Percentiles rank a stretch among this genome's conserved stretches.
Evolutionary conservation across 2,888 invertebrate species (phyloP).

Genomic region (Thumatha senex): DNA sequence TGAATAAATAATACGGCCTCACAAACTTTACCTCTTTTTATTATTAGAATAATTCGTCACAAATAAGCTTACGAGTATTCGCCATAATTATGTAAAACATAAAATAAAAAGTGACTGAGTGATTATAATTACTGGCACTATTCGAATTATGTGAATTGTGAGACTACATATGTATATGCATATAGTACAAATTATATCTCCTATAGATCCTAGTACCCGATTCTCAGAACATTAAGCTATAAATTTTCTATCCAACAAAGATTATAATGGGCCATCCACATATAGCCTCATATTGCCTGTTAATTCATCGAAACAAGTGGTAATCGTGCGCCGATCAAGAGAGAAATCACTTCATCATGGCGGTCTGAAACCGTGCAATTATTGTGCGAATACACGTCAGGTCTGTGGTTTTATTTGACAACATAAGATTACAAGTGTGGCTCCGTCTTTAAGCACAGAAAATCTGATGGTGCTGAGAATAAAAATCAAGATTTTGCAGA

Average conservation of each 20-base stretch:
- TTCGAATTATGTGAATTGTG: too few relatives aligned
- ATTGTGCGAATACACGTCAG: slow-evolving; percentile 45
- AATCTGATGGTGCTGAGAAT: too few relatives aligned
- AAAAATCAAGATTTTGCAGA: too few relatives aligned
- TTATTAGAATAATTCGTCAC: too few relatives aligned
- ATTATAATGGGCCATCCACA: slow-evolving; percentile 46
- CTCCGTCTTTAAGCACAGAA: background rate
- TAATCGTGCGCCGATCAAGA: slow-evolving; percentile 48
- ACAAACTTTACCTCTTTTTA: too few relatives aligned
- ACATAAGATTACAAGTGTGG: slow-evolving; percentile 1
- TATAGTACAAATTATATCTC: background rate
- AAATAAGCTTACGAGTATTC: too few relatives aligned
- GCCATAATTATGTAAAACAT: too few relatives aligned
- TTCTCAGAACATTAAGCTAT: slow-evolving; percentile 21
- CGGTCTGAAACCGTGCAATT: slow-evolving; percentile 42
- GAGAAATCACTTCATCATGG: slow-evolving; percentile 61
- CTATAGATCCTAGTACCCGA: background rate
- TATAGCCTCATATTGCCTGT: slow-evolving; percentile 47
- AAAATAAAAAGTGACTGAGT: too few relatives aligned
- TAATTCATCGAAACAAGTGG: slow-evolving; percentile 52
- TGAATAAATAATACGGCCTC: too few relatives aligned
- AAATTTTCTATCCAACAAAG: slow-evolving; percentile 48
- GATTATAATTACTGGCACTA: too few relatives aligned
- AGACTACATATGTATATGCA: background rate
- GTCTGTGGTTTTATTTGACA: slow-evolving; percentile 36